Evolutionary conservation across 2,797 vertebrate species (phyloP).

Genomic region (Scyliorhinus canicula): DNA sequence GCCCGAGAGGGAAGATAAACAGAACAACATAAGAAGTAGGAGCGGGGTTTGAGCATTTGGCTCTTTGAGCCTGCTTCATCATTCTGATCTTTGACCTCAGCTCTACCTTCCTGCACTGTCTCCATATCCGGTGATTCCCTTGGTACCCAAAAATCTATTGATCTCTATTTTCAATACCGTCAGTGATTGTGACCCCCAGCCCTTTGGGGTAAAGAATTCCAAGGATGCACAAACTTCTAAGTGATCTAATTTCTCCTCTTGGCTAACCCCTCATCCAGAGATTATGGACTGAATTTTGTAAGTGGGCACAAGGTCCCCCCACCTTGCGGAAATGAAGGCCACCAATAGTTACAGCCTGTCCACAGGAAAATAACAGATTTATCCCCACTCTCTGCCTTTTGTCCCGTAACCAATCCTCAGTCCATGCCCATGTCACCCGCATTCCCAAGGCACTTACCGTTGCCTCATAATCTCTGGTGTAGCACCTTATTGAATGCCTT

Average conservation of each 20-base stretch:
- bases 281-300: neutral
- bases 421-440: neutral
- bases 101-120: neutral
- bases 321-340: neutral
- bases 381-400: neutral
- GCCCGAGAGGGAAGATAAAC: neutral
- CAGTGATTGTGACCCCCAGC: too few species aligned
- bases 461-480: too few species aligned
- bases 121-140: neutral
- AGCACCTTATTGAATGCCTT: neutral
- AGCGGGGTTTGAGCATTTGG: neutral
- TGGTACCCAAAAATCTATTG: neutral
- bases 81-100: neutral
- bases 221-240: neutral
- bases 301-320: neutral
- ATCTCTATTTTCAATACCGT: too few species aligned
- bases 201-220: neutral
- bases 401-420: neutral
- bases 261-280: neutral
- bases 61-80: neutral
- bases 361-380: neutral
- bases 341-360: neutral
- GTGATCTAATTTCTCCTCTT: neutral
- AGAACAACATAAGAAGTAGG: neutral
- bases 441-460: too few species aligned